Base-by-base conservation (phyloP, 30 jellyfish, hydroid and myxozoan species). In the Chrysaora quinquecirrha region DNA sequence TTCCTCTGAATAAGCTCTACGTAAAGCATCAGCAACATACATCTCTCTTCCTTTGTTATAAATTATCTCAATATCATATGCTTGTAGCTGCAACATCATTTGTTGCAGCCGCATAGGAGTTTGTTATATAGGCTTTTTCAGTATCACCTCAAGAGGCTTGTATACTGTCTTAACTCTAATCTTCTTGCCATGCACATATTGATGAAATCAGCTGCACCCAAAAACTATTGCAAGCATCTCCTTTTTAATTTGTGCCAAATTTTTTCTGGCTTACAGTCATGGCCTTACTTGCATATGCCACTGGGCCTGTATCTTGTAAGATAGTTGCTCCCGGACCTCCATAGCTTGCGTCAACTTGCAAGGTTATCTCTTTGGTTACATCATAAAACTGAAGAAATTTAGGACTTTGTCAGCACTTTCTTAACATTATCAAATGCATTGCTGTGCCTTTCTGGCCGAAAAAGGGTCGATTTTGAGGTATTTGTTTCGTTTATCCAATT, bases 321-420 rank as follows among this genome's bases (percentile, higher is more conserved):
- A 73, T 14, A 43, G 66, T 49, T 30, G 77, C 86, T 0, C 86
- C 86, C n/a, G 48, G 86, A 12, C 86, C 86, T 23, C 58, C 58
- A 43, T 30, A 49, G 33, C 86, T 73, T 46, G 86, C 86, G 48
- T 73, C 77, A 30, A 48, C 77, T n/a, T 47, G 54, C 52, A 73
- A 33, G 30, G 71, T 70, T 33, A 70, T 27, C 32, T 34, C 68
- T 70, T 33, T 70, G 32, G 32, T 46, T 34, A 33, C 68, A 33
- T 70, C 68, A 30, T 33, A 35, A 33, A 70, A 70, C 31, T 71
- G 11, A 30, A 70, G 82, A 70, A 34, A 11, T 14, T 6, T 70
- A 21, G 34, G 32, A 20, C 82, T n/a, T 33, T 70, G 16, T 33
- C 50, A 64, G 21, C 32, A 49, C 77, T 64, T 64, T 64, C 77